Percentiles rank a stretch among this genome's conserved stretches.
Evolutionary conservation across 2,797 vertebrate species (phyloP).

Genomic region (Xenentodon cancila): DNA sequence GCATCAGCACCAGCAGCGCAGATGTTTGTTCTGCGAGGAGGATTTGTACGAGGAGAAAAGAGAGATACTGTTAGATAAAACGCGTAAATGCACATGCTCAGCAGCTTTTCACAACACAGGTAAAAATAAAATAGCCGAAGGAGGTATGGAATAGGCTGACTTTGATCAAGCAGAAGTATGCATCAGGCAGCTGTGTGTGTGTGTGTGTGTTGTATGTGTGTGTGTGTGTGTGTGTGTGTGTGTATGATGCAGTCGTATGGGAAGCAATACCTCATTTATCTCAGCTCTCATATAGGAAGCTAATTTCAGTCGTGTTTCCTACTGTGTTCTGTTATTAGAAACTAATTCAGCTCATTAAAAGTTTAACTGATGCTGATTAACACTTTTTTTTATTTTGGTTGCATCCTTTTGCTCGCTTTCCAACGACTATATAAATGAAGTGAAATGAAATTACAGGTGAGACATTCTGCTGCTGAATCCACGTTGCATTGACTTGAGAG

Average conservation of each 20-base stretch:
- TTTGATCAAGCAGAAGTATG: constrained; percentile 33
- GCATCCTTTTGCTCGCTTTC: neutral
- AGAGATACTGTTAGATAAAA: constrained; percentile 32
- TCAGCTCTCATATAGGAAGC: neutral
- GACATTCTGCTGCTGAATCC: neutral
- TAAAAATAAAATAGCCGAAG: constrained; percentile 40
- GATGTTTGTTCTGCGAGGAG: constrained; percentile 25
- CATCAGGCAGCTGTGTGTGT: neutral
- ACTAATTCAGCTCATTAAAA: neutral
- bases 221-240: constrained; percentile 1
- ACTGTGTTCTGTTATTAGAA: neutral
- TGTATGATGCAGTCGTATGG: constrained; percentile 1
- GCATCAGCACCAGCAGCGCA: constrained; percentile 20
- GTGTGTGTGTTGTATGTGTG: neutral
- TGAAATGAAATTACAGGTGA: neutral
- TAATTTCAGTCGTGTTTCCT: neutral
- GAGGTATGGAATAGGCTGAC: constrained; percentile 13
- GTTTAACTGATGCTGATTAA: neutral
- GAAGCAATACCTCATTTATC: neutral
- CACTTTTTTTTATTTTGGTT: neutral
- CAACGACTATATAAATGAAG: neutral
- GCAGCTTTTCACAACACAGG: constrained; percentile 49
- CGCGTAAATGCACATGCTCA: constrained; percentile 29
- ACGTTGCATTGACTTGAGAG: neutral
- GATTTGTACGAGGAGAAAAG: constrained; percentile 32